phyloP scores from a whole-genome alignment of 2,113 vertebrate species.

The Bombycilla garrulus region DNA sequence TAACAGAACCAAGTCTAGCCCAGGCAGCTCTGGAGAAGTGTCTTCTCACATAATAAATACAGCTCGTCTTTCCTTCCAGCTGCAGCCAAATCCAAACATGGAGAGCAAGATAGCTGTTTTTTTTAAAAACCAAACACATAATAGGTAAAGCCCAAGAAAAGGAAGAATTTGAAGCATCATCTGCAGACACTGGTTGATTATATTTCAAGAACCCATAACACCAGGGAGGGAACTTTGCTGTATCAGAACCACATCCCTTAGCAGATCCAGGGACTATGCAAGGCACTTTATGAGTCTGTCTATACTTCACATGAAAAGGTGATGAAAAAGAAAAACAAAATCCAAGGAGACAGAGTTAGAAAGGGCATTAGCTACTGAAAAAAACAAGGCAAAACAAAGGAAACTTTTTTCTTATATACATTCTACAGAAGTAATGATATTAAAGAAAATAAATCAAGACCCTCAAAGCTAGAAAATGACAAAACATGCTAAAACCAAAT shows the following conservation, averaged over 20 bases:
- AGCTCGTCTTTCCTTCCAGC: neutral
- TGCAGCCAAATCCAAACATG: neutral
- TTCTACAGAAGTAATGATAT: neutral
- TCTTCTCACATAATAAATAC: neutral
- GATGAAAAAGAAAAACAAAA: neutral
- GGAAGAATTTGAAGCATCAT: neutral
- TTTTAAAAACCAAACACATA: neutral
- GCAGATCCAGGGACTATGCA: neutral
- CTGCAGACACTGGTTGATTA: neutral
- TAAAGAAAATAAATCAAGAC: neutral
- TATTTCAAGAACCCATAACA: neutral
- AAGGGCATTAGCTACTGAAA: neutral
- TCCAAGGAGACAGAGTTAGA: rapidly evolving
- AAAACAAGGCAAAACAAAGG: neutral
- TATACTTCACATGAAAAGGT: neutral
- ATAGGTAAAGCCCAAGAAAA: neutral
- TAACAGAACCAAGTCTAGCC: neutral
- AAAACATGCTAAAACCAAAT: neutral
- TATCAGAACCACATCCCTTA: neutral
- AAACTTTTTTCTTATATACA: neutral
- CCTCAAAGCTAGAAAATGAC: neutral
- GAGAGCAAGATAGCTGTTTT: neutral
- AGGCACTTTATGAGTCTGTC: neutral
- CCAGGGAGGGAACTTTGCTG: neutral
- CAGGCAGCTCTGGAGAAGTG: neutral